Conservation (phyloP, 2,113 vertebrate genomes). For the Rhinopomastus cyanomelas region DNA sequence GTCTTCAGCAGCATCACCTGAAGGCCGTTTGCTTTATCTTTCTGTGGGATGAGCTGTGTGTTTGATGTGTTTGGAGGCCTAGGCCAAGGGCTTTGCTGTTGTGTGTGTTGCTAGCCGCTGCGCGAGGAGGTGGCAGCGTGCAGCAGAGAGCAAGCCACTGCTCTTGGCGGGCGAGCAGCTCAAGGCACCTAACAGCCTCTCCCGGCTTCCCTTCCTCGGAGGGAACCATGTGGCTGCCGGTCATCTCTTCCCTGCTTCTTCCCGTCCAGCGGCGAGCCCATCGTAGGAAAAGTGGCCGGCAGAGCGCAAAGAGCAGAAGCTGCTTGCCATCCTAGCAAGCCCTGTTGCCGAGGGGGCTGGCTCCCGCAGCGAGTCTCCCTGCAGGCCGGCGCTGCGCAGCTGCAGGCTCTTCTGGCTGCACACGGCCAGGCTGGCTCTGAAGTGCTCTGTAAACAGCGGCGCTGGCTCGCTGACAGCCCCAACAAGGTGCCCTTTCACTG, state of each 20-base stretch:
- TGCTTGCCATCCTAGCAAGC: slow-evolving; percentile 2
- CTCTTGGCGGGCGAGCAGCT: too few relatives aligned
- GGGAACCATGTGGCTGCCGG: background rate
- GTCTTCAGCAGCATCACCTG: background rate
- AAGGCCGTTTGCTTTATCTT: background rate
- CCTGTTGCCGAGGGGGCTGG: too few relatives aligned
- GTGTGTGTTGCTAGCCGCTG: background rate
- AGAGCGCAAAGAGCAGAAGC: background rate
- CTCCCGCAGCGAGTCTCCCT: too few relatives aligned
- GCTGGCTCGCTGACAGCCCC: slow-evolving; percentile 75
- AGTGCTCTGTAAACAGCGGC: slow-evolving; percentile 81
- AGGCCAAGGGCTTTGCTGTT: background rate
- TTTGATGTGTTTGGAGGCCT: too few relatives aligned
- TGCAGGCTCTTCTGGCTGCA: slow-evolving; percentile 74
- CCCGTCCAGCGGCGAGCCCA: background rate
- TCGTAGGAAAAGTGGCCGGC: background rate
- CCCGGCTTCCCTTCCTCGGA: background rate
- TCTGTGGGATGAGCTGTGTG: background rate
- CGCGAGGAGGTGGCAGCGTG: background rate
- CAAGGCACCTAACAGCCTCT: background rate
- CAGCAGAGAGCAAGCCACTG: background rate
- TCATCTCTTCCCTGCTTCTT: background rate
- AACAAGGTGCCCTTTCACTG: slow-evolving; percentile 80
- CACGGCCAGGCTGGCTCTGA: slow-evolving; percentile 66
- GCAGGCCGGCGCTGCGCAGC: slow-evolving; percentile 61